Evolutionary conservation across 2,888 invertebrate genomes (phyloP), one percentile per base, ranked within the genome.

Genomic region (Gymnosoma rotundatum): DNA sequence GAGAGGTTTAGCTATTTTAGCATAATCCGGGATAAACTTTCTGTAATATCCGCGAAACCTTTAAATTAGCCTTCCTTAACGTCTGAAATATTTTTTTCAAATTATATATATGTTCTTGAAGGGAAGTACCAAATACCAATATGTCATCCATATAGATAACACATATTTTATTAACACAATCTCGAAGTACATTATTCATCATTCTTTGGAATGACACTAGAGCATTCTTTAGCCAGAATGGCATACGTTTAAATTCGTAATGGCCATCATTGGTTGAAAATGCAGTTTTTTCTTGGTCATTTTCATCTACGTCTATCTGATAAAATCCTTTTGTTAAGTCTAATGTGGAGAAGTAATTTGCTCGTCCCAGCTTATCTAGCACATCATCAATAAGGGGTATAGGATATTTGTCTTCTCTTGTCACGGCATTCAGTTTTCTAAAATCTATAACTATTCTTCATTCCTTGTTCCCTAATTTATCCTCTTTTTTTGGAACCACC

Each of bases 1-100:
- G 14, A 45, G 45, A 10, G 83, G 85, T 73, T 86, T 83, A 8
- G 85, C 83, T 9, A 86, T 52, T 12, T 32, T 38, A 0, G 86
- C 61, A 66, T 83, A 83, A 21, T 85, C 82, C 25, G 73, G 76
- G 4, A 85, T 79, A 25, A 86, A 79, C 38, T 86, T 85, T 1
- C 80, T 45, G n/a, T 87, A 56, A 20, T 85, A 88, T 2, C 85
- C 87, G 16, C 5, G 16, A 45, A 10, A 45, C 45, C 14, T 14
- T 45, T 45, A 45, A 45, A 45, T 45, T 45, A 5, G 12, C 45
- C 4, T 4, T 25, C 25, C 25, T 25, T 25, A 25, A 25, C 25
- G 25, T 25, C 25, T 25, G 25, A 25, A 25, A 25, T 25, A 25
- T 25, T 25, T 25, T 25, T 25, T 25, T 25, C 25, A 25, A 25